Percentiles rank a stretch among this genome's conserved stretches.
Evolutionary conservation across 35 echinoderm and acorn worm species (phyloP).

Genomic region (Ophiothrix spiculata): DNA sequence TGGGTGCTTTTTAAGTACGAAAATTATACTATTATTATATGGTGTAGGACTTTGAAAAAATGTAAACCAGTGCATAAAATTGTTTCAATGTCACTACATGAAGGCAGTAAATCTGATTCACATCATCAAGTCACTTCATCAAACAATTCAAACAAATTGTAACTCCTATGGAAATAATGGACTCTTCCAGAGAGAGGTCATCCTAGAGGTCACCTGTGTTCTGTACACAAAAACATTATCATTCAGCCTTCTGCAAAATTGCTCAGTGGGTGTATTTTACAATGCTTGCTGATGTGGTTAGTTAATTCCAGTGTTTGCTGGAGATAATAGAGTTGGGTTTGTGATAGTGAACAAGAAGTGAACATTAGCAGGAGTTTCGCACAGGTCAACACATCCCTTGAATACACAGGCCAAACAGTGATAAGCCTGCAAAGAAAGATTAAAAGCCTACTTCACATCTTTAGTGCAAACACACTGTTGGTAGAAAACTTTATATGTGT

Average conservation of each 20-base stretch:
- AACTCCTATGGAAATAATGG: not conserved
- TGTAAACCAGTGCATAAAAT: too few species aligned
- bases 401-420: not conserved
- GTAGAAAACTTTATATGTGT: not conserved
- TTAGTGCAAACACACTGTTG: not conserved
- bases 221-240: not conserved
- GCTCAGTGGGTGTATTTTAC: not conserved
- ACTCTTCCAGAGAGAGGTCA: not conserved
- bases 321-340: not conserved
- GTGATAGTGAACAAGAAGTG: not conserved
- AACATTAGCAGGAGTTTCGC: not conserved
- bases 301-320: not conserved
- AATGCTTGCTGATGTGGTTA: not conserved
- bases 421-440: not conserved
- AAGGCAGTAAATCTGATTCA: too few species aligned
- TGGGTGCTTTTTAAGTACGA: too few species aligned
- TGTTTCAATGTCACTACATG: too few species aligned
- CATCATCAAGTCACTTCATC: too few species aligned
- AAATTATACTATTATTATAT: too few species aligned
- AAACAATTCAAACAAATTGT: too few species aligned
- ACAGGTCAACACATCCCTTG: not conserved
- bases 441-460: not conserved
- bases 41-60: too few species aligned
- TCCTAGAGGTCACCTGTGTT: not conserved
- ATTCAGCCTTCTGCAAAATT: not conserved